Base-by-base conservation (phyloP, 2,113 vertebrate genomes). In the Dascyllus trimaculatus region DNA sequence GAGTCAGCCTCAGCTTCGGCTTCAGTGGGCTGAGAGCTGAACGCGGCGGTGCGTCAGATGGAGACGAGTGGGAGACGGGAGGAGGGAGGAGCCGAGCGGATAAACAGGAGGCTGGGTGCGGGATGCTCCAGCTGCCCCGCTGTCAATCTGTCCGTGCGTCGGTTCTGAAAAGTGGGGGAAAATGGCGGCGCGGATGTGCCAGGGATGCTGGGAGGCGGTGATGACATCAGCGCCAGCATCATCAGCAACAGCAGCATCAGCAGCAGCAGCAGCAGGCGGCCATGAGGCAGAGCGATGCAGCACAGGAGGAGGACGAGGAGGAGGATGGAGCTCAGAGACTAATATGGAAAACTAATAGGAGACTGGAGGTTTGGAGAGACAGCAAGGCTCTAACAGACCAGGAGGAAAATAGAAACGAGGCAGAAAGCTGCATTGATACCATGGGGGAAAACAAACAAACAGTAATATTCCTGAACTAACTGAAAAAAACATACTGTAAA, bases 201-300 rank as follows among this genome's bases (percentile, higher is more conserved):
- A 78, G 79, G 88, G 89, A 90, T 89, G 91, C 89, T 91, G 89
- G 80, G 86, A 88, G 89, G 83, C 77, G 78, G 78, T 79, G 91
- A 87, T 95, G 93, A 95, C 93, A 91, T 94, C 94, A 95, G 85
- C 91, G 88, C 10, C 82, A 88, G 82, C 93, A 93, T 93, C 93
- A 94, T 81, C 91, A 87, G 51, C 71, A 71, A 21, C 80, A 81
- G 53, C 82, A 80, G 53, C 76, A 81, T 53, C 81, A 74, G 49
- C 78, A 53, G 19, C 78, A 64, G 26, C 60, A 53, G 35, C 71
- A 62, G 78, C 63, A 66, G 48, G 82, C 71, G 65, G 84, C 80
- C 67, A 86, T 66, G 73, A 80, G 83, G 77, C 58, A 81, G 57
- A 71, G 84, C 80, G 60, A 82, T 65, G 84, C 86, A 80, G 81